Evolutionary conservation across 1,140 invertebrate species (phyloP), one percentile per base, ranked within the genome.

Genomic region (Triops cancriformis): DNA sequence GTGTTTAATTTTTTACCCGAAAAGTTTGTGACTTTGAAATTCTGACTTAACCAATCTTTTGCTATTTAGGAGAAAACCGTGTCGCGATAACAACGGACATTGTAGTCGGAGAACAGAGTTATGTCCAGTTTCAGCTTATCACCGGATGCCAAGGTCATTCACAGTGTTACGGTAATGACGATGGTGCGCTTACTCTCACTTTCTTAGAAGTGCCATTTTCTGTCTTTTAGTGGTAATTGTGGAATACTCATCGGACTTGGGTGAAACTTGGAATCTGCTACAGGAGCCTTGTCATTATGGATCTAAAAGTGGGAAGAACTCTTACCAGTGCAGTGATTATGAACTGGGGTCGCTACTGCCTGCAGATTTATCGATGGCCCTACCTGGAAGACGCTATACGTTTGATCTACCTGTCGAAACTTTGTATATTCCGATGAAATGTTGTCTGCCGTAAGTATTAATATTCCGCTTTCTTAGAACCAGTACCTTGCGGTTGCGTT

Each of bases 61-160:
- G 1, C 41, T 6, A 9, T 75, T 75, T 78, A 74, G 81, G 83
- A 78, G 83, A 83, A 11, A 81, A 81, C 26, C 80, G 85, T 45
- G 85, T 85, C 80, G 85, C 84, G n/a, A 83, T 85, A n/a, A 85
- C 86, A 23, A 83, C 83, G 26, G 86, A 86, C 80, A 83, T 86
- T 9, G 80, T 81, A 23, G 83, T 85, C 31, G 79, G 78, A 23
- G 82, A 84, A 41, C 81, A 80, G 41, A 84, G 82, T 1, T 83
- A 84, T 73, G 76, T 86, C 26, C 85, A 86, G 81, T 86, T 85
- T 82, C 82, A 85, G 51, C 76, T 85, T 27, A 80, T 83, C 10
- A 83, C 86, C 82, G 84, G 84, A 11, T 86, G 85, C 81, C 77
- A 82, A 37, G 80, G 80, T 37, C 76, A 81, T 0, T 80, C 81